Evolutionary conservation across 2,888 invertebrate species (phyloP).

Genomic region (Pollenia griseotomentosa): DNA sequence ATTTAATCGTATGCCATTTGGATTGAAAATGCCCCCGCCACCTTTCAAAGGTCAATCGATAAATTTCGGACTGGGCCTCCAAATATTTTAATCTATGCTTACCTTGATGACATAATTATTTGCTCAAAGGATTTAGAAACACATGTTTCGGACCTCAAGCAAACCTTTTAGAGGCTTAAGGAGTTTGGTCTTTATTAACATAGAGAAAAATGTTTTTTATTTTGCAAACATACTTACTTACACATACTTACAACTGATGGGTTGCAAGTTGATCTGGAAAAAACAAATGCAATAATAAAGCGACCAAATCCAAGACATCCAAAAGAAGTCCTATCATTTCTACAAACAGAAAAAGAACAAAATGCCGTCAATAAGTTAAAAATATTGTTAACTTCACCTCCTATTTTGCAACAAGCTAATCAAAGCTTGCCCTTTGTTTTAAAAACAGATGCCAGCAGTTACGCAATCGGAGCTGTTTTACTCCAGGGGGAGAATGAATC

Average conservation of each 20-base stretch:
- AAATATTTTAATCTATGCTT: slow-evolving; percentile 69
- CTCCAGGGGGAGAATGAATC: slow-evolving; percentile 75
- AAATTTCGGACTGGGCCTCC: slow-evolving; percentile 68
- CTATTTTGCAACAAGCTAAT: slow-evolving; percentile 74
- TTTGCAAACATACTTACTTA: no score
- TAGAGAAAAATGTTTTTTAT: slow-evolving; percentile 75
- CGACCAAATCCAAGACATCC: not conserved
- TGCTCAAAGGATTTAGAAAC: slow-evolving; percentile 75
- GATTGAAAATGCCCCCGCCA: slow-evolving; percentile 78
- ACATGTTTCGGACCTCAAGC: slow-evolving; percentile 77
- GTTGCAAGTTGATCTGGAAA: slow-evolving; percentile 76
- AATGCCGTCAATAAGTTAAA: slow-evolving; percentile 73
- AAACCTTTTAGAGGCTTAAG: slow-evolving; percentile 53
- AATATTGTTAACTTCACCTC: slow-evolving; percentile 63
- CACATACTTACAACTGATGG: slow-evolving; percentile 77
- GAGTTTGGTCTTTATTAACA: slow-evolving; percentile 75
- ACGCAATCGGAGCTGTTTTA: slow-evolving; percentile 7
- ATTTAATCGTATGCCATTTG: slow-evolving; percentile 79
- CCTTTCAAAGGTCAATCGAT: slow-evolving; percentile 77
- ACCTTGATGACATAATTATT: slow-evolving; percentile 77
- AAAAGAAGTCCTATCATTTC: slow-evolving; percentile 37
- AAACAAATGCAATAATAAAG: slow-evolving; percentile 75
- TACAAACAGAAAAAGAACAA: slow-evolving; percentile 32
- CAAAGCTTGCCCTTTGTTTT: slow-evolving; percentile 76
- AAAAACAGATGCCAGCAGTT: slow-evolving; percentile 76